These are phyloP conservation scores for Tyrannus savana DNA, from an alignment of 2,113 vertebrate species.

Conservation along the genomic window DNA sequence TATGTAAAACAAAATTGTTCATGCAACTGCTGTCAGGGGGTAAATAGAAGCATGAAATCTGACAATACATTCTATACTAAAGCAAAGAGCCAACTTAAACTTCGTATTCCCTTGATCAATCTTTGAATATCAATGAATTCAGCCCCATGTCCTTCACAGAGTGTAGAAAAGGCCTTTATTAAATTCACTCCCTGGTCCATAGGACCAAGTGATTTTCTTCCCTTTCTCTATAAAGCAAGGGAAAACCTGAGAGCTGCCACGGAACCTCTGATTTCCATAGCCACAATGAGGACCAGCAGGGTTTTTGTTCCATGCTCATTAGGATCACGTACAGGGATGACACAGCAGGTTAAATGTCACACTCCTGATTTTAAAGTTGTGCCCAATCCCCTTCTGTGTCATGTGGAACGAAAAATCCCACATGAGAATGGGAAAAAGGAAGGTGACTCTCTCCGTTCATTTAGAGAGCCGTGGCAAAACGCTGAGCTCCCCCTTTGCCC, in stretches of 20 bases:
- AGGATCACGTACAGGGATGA: not conserved
- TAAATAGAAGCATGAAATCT: not conserved
- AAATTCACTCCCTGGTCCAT: not conserved
- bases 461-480: not conserved
- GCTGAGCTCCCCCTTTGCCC: not conserved
- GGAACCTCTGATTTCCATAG: not conserved
- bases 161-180: not conserved
- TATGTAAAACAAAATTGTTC: not conserved
- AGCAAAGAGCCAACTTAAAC: not conserved
- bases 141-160: not conserved
- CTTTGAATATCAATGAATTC: not conserved
- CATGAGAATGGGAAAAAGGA: not conserved
- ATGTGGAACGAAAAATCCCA: not conserved
- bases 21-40: not conserved
- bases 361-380: not conserved
- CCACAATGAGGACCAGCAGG: not conserved
- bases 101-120: not conserved
- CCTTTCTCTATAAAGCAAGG: not conserved
- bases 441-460: not conserved
- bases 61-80: not conserved
- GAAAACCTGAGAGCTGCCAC: not conserved
- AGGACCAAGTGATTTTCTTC: not conserved
- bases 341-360: slow-evolving; percentile 5
- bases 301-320: not conserved
- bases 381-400: not conserved